Conservation (phyloP, 2,888 invertebrate species). For the Ischnura elegans region DNA sequence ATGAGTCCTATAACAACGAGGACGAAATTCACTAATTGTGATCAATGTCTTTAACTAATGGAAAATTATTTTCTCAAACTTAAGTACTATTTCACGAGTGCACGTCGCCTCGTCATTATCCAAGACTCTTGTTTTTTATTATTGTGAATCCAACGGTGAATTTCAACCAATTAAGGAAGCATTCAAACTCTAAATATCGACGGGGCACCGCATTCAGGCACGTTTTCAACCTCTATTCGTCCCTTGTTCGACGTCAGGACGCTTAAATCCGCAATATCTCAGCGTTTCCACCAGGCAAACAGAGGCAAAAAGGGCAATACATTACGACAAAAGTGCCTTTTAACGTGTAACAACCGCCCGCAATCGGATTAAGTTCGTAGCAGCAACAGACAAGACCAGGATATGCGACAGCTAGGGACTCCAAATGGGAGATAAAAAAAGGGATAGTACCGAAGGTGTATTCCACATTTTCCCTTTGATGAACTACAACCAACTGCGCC, state of each 20-base stretch:
- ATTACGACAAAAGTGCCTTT: neutral
- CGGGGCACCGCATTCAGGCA: too few species aligned
- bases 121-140: too few species aligned
- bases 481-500: neutral
- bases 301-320: neutral
- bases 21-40: too few species aligned
- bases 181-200: too few species aligned
- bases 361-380: neutral
- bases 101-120: too few species aligned
- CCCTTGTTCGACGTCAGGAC: neutral
- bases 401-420: neutral
- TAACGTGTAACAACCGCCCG: neutral
- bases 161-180: too few species aligned
- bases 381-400: neutral
- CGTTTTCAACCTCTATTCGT: too few species aligned
- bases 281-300: neutral
- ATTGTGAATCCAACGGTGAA: too few species aligned
- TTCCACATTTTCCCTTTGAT: neutral
- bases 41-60: too few species aligned
- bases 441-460: neutral
- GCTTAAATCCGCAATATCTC: neutral
- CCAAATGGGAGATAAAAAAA: neutral
- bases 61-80: too few species aligned
- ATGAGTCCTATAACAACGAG: too few species aligned
- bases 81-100: too few species aligned